Base-by-base conservation (phyloP, 2,888 invertebrate species). In the Gandaritis pyraliata region DNA sequence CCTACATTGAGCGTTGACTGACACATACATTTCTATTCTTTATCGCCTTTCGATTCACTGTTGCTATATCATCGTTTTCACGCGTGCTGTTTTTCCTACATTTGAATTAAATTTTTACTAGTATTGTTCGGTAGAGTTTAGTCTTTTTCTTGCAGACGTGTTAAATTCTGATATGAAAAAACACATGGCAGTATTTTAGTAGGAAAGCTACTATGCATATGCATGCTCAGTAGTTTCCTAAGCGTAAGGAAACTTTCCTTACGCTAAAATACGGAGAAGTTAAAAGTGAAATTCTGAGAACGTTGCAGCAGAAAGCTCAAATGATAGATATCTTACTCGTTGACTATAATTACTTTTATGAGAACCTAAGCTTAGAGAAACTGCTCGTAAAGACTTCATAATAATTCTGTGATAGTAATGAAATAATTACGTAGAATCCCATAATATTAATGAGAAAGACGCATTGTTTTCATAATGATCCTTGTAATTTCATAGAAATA, bases 1-100 rank as follows among this genome's bases (percentile, higher is more conserved):
- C 61, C 61, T 68, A 61, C 64, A 58, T 59, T 59, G 65, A 58
- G 30, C 18, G 43, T 11, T 13, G 15, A 36, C 36, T 13, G 15
- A 36, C 36, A 36, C 23, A 55, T 23, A 55, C 47, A 29, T 47
- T 47, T 48, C 43, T 33, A 30, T 43, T 43, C 52, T 48, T 51
- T 13, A 33, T 39, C 15, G 16, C 8, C 16, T 15, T 39, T 23
- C 54, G 47, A 58, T 13, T 58, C 46, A 63, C 10, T 33, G 12
- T 38, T 1, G 13, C 7, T n/a, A 10, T n/a, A 11, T 12, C 8
- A 11, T 18, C 11, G 3, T 4, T 46, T 18, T 23, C 23, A n/a
- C 6, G 11, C 11, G 46, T 12, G 46, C 10, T 43, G 10, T 11
- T 11, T 15, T 43, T 16, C 16, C 12, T 38, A n/a, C 4, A 4